Conservation (phyloP, 2,888 invertebrate genomes). For the Rotaria socialis region DNA sequence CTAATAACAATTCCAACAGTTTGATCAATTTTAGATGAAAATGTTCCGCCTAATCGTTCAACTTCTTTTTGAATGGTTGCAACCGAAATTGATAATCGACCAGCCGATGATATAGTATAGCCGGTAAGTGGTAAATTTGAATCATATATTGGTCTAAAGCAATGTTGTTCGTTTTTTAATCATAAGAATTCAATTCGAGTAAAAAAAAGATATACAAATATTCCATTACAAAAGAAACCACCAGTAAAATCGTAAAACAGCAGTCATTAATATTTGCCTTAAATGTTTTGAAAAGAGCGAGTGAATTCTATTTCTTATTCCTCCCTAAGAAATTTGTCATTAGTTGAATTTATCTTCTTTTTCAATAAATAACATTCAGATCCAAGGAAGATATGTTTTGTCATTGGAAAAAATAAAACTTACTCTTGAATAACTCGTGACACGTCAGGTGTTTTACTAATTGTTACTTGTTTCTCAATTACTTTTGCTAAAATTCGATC, state of each 20-base stretch:
- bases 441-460: background rate
- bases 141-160: background rate
- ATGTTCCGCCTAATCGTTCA: constrained; percentile 71
- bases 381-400: too few species aligned
- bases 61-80: constrained; percentile 59
- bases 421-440: constrained; percentile 1
- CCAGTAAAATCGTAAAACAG: too few species aligned
- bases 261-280: too few species aligned
- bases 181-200: too few species aligned
- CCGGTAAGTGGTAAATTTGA: background rate
- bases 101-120: background rate
- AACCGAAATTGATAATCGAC: constrained; percentile 3
- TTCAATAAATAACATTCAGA: too few species aligned
- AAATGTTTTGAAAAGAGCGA: too few species aligned
- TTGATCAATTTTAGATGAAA: constrained; percentile 66
- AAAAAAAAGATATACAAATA: too few species aligned
- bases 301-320: too few species aligned
- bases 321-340: too few species aligned
- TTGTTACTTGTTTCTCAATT: background rate
- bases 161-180: too few species aligned
- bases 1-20: constrained; percentile 74
- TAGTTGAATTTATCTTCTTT: too few species aligned
- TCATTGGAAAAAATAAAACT: background rate
- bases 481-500: background rate
- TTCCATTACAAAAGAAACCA: too few species aligned